Conservation (phyloP, 2,113 vertebrate species). For the Nerophis lumbriciformis region DNA sequence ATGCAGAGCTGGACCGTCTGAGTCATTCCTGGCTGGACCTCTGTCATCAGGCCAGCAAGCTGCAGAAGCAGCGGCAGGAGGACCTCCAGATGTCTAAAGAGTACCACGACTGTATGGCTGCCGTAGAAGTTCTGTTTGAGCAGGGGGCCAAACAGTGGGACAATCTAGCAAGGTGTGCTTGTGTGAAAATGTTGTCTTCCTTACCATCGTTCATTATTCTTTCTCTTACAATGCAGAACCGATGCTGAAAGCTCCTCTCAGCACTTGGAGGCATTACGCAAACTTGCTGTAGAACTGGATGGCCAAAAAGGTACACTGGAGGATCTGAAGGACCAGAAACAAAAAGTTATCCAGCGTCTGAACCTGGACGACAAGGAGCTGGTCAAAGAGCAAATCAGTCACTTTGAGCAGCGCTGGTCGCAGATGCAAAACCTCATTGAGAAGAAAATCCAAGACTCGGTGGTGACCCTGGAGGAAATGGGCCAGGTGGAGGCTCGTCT, state of each 20-base stretch:
- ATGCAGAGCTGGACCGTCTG: slow-evolving; percentile 80
- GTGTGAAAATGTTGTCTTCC: not conserved
- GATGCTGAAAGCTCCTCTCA: slow-evolving; percentile 87
- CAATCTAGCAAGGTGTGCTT: slow-evolving; percentile 85
- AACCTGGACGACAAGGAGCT: slow-evolving; percentile 90
- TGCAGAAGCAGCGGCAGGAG: slow-evolving; percentile 82
- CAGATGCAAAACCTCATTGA: slow-evolving; percentile 86
- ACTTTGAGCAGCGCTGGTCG: slow-evolving; percentile 90
- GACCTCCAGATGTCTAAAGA: slow-evolving; percentile 82
- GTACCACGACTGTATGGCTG: slow-evolving; percentile 80
- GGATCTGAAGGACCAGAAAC: slow-evolving; percentile 86
- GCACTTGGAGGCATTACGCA: slow-evolving; percentile 84
- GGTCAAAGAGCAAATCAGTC: slow-evolving; percentile 86
- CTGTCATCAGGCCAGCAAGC: slow-evolving; percentile 78
- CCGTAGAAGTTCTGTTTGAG: slow-evolving; percentile 84
- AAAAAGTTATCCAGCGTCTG: slow-evolving; percentile 83
- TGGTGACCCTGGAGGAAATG: slow-evolving; percentile 84
- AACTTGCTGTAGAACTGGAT: slow-evolving; percentile 76
- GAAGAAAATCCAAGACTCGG: slow-evolving; percentile 84
- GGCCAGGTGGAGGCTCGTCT: slow-evolving; percentile 77
- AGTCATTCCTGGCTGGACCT: slow-evolving; percentile 87
- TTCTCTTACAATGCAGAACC: slow-evolving; percentile 67
- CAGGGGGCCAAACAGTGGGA: slow-evolving; percentile 94
- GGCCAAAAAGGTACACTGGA: slow-evolving; percentile 81
- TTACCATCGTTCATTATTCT: not conserved